These are phyloP conservation scores for Cephalopterus ornatus DNA, from an alignment of 2,113 vertebrate species.

Conservation along the genomic window DNA sequence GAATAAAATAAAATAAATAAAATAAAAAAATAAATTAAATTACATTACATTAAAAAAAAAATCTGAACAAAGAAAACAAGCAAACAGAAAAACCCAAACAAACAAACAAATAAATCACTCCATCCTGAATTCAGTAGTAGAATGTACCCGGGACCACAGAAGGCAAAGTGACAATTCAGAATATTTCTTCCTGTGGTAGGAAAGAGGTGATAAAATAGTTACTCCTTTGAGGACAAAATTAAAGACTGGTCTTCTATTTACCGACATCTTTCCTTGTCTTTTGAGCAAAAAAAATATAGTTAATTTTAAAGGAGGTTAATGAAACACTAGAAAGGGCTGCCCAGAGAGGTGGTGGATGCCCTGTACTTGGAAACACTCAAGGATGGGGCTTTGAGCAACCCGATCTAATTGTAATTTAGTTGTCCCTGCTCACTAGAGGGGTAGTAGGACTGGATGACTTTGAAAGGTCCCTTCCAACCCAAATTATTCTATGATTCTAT, in stretches of 20 bases:
- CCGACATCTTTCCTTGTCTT: not conserved
- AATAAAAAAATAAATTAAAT: not conserved
- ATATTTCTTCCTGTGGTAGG: not conserved
- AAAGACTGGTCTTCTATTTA: not conserved
- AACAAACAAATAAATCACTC: not conserved
- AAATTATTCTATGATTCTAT: not conserved
- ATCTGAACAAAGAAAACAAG: not conserved
- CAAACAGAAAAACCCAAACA: not conserved
- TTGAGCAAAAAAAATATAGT: too few species aligned
- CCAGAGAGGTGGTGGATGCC: rapidly evolving
- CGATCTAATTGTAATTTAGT: not conserved
- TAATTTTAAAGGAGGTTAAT: not conserved
- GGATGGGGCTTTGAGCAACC: not conserved
- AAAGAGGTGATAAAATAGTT: not conserved
- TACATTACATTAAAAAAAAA: not conserved
- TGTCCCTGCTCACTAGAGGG: not conserved
- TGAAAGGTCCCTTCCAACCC: not conserved
- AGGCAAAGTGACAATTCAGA: not conserved
- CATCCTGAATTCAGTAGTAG: not conserved
- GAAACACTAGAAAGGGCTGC: not conserved
- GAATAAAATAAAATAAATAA: not conserved
- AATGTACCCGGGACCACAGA: not conserved
- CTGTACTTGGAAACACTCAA: not conserved
- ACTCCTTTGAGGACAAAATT: not conserved
- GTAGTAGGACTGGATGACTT: not conserved